A percentile compares a stretch with the other conserved stretches of the same genome.
phyloP scores from a whole-genome alignment of 2,888 invertebrate species.

The Coleophora deauratella region DNA sequence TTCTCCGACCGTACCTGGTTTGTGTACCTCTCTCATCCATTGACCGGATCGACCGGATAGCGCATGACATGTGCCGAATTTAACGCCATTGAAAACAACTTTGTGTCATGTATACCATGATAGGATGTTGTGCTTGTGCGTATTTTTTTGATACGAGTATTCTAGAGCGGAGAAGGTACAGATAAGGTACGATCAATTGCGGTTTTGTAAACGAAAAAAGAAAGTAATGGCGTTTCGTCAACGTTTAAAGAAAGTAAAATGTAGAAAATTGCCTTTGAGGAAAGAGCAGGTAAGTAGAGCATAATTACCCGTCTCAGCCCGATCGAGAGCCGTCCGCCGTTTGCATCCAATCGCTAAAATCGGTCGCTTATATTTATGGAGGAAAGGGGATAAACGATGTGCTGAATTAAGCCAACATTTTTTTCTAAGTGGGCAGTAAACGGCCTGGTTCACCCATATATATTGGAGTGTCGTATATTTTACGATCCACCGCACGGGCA shows the following conservation, averaged over 20 bases:
- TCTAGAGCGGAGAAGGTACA: too few species aligned
- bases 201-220: too few species aligned
- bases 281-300: constrained; percentile 31
- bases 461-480: constrained; percentile 69
- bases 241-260: constrained; percentile 24
- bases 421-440: constrained; percentile 68
- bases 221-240: too few species aligned
- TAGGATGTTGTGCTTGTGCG: too few species aligned
- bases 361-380: constrained; percentile 54
- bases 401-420: constrained; percentile 69
- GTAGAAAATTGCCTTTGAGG: constrained; percentile 5
- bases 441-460: constrained; percentile 54
- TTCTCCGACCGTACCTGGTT: not conserved
- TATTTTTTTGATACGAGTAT: too few species aligned
- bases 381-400: constrained; percentile 44
- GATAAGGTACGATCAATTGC: too few species aligned
- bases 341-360: constrained; percentile 52
- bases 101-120: constrained; percentile 12
- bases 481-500: constrained; percentile 61
- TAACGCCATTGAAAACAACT: constrained; percentile 10
- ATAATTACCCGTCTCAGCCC: constrained; percentile 47
- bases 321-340: constrained; percentile 39
- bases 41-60: constrained; percentile 44
- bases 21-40: constrained; percentile 33
- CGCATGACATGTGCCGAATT: constrained; percentile 43